Evolutionary conservation across 2,113 vertebrate genomes (phyloP), one percentile per base, ranked within the genome.

Genomic region (Ploceus nigricollis): DNA sequence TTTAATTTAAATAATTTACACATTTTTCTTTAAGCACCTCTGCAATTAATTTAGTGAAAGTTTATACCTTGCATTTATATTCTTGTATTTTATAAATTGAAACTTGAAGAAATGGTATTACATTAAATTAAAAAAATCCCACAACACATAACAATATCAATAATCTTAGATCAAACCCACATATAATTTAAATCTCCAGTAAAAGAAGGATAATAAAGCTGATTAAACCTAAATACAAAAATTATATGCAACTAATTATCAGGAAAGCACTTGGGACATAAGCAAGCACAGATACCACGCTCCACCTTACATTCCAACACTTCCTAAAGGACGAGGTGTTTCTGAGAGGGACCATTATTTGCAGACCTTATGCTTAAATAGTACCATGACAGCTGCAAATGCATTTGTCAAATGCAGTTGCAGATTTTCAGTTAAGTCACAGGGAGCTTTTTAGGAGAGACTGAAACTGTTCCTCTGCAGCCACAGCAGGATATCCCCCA

Each of bases 1-100:
- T 53, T 97, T 96, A 96, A 95, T 92, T 96, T 96, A 95, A 97
- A 97, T 97, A 96, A 95, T 92, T 94, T 90, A 96, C 76, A 86
- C 77, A 45, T 79, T 85, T 93, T 87, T 85, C 71, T 93, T 96
- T 88, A 97, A 94, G 88, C 76, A 95, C 72, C 86, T 94, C 77
- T 90, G 75, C 51, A 73, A 88, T 89, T 92, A 95, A 96, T 94
- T 91, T 93, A 95, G 93, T 91, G 31, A 69, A 85, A 77, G 21
- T 83, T 93, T 86, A 83, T 86, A 79, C 19, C 54, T 87, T 86
- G 93, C 75, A 91, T 83, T 93, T 88, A 86, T 70, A 88, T 73
- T 82, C 48, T 91, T 58, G 30, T 71, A 88, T 90, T 96, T 93
- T 90, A 96, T 81, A 95, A 95, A 86, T 24, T 50, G 51, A 78